These are phyloP conservation scores for Zelostemma sp. DNA, from an alignment of 1,140 invertebrate species.

Conservation along the genomic window DNA sequence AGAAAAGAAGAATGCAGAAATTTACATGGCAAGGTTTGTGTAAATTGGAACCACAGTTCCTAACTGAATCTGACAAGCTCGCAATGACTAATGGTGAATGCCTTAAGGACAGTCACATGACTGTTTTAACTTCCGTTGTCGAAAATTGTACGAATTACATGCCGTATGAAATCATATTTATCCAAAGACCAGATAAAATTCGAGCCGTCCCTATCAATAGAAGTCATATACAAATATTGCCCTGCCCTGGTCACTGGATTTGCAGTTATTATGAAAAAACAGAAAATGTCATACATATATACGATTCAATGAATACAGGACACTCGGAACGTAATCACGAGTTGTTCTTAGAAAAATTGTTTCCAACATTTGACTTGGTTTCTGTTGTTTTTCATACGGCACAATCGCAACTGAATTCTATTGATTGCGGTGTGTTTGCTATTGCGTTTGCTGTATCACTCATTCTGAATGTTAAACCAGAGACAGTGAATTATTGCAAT, in stretches of 20 bases:
- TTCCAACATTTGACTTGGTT: conserved; percentile 11
- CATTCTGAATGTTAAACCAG: conserved; percentile 1
- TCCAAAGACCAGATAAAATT: no score
- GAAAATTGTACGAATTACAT: no score
- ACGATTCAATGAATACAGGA: not conserved
- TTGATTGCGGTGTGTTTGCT: conserved; percentile 27
- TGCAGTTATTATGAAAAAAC: not conserved
- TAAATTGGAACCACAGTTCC: no score
- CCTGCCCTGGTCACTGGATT: not conserved
- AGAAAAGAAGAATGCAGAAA: no score
- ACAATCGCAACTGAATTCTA: conserved; percentile 17
- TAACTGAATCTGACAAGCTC: no score
- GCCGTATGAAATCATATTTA: no score
- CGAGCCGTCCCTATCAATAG: no score
- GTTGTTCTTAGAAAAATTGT: conserved; percentile 15
- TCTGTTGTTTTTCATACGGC: conserved; percentile 11
- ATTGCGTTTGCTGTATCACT: conserved; percentile 24
- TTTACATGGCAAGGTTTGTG: no score
- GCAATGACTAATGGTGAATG: no score
- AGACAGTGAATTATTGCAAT: conserved; percentile 6
- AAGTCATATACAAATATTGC: conserved; percentile 1
- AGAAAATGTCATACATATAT: not conserved
- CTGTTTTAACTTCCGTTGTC: no score
- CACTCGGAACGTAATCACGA: not conserved
- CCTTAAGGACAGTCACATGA: no score